phyloP scores from a whole-genome alignment of 2,113 vertebrate genomes.

The Vombatus ursinus region DNA sequence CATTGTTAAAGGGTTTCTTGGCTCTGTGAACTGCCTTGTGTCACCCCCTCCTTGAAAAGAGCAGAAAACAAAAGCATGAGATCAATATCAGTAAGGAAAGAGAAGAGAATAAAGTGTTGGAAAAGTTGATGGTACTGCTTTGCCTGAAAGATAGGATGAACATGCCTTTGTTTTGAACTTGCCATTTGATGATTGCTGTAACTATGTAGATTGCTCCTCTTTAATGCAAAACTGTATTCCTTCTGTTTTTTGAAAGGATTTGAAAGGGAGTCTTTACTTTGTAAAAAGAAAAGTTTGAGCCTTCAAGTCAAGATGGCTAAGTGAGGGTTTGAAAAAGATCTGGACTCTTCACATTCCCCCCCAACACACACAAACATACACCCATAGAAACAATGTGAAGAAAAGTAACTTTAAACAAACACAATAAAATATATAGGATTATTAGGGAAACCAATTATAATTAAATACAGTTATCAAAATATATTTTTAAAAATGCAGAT shows the following conservation, averaged over 20 bases:
- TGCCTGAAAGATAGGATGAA: not conserved
- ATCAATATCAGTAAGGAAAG: not conserved
- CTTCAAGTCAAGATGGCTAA: not conserved
- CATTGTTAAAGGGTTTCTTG: not conserved
- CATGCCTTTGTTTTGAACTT: not conserved
- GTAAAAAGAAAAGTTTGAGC: not conserved
- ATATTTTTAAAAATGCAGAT: not conserved
- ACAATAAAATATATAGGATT: not conserved
- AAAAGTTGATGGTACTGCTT: not conserved
- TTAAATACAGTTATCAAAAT: not conserved
- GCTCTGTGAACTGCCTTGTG: not conserved
- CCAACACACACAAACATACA: too few relatives aligned
- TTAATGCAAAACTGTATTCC: not conserved
- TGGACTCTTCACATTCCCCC: not conserved
- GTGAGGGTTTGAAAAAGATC: not conserved
- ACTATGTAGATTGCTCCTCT: not conserved
- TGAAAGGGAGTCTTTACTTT: not conserved
- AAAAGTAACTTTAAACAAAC: not conserved
- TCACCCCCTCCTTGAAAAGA: not conserved
- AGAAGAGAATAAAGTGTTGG: not conserved
- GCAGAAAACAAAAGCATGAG: not conserved
- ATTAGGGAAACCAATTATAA: not conserved
- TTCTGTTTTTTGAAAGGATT: not conserved
- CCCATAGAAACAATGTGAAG: not conserved
- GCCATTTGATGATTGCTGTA: too few relatives aligned